These are phyloP conservation scores for Gopherus flavomarginatus DNA, from an alignment of 2,113 vertebrate genomes.

Conservation along the genomic window DNA sequence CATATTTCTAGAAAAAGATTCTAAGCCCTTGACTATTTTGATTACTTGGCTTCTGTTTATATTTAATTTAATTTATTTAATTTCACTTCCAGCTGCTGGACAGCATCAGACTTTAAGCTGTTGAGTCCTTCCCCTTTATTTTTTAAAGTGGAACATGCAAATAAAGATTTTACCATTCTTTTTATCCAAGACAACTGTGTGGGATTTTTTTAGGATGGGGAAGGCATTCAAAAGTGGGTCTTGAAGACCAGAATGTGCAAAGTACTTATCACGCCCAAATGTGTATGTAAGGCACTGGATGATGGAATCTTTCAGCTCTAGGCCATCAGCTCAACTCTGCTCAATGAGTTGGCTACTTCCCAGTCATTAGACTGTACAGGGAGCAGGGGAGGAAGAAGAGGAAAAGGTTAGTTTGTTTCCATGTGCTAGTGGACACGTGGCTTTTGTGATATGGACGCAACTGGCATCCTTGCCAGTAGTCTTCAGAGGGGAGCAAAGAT, in stretches of 20 bases:
- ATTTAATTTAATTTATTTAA: neutral
- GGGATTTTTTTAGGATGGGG: neutral
- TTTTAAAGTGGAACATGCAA: neutral
- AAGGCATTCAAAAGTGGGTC: neutral
- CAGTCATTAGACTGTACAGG: neutral
- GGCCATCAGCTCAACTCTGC: neutral
- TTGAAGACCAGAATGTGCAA: neutral
- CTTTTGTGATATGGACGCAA: neutral
- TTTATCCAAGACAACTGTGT: neutral
- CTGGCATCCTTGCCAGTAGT: neutral
- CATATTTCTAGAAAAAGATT: rapidly evolving
- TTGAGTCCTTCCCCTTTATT: neutral
- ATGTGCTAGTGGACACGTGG: neutral
- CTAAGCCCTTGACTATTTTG: rapidly evolving
- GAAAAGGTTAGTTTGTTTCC: neutral
- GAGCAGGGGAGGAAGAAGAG: neutral
- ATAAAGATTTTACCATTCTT: slow-evolving; percentile 67
- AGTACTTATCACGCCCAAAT: neutral
- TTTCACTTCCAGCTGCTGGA: neutral
- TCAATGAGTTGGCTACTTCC: neutral
- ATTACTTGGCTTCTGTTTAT: neutral
- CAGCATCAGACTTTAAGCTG: neutral
- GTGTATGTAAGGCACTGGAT: neutral
- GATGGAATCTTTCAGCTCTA: neutral
- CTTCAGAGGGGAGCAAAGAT: neutral